Conservation (phyloP, 2,797 vertebrate genomes). For the Oophaga sylvatica region DNA sequence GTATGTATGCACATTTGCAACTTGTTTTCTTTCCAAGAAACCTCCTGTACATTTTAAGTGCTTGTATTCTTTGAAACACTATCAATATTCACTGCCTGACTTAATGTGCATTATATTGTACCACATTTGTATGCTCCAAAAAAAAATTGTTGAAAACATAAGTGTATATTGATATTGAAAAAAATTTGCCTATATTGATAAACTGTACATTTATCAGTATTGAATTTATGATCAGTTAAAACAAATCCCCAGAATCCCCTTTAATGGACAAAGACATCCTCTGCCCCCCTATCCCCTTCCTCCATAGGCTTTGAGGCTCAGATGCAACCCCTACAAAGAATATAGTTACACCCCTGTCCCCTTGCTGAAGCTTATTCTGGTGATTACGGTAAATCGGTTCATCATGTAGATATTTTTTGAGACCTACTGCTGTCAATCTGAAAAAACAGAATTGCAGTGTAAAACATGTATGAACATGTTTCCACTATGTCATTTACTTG, state of each 20-base stretch:
- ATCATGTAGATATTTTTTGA: too few species aligned
- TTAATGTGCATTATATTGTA: conserved; percentile 31
- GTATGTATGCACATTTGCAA: background rate
- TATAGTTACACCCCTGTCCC: too few species aligned
- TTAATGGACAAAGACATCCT: too few species aligned
- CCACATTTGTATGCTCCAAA: background rate
- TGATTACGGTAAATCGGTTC: too few species aligned
- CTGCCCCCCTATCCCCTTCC: too few species aligned
- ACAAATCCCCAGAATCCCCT: background rate
- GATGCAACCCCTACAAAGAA: too few species aligned
- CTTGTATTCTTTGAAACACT: background rate
- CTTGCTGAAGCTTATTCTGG: too few species aligned
- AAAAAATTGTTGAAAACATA: conserved; percentile 16
- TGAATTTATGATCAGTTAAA: background rate
- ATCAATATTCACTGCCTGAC: background rate
- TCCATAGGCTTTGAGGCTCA: too few species aligned
- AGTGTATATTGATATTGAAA: conserved; percentile 21
- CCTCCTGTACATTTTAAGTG: background rate
- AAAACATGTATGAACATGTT: background rate
- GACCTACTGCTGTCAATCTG: too few species aligned
- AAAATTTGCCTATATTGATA: background rate
- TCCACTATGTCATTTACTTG: background rate
- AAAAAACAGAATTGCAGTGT: background rate
- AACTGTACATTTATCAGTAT: background rate
- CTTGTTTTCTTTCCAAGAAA: background rate